phyloP scores from a whole-genome alignment of 2,797 vertebrate genomes.

The Bradypodion pumilum region DNA sequence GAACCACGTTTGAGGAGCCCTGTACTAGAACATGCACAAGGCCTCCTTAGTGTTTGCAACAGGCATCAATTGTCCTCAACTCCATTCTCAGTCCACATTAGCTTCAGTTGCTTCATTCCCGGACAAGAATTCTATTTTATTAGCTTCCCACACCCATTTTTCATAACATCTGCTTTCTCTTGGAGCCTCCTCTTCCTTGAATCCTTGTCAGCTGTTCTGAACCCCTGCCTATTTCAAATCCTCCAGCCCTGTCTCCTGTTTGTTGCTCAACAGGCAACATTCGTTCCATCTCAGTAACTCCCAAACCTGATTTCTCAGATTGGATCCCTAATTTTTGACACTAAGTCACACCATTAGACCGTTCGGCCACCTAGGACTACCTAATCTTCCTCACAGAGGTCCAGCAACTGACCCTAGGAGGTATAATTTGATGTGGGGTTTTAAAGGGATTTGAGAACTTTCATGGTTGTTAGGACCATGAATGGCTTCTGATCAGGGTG shows the following conservation, averaged over 20 bases:
- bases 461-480: too few relatives aligned
- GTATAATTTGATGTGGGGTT: too few relatives aligned
- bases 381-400: not conserved
- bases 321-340: not conserved
- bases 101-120: too few relatives aligned
- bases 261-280: not conserved
- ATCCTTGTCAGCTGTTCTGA: not conserved
- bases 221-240: not conserved
- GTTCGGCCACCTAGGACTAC: not conserved
- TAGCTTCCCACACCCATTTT: not conserved
- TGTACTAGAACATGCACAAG: too few relatives aligned
- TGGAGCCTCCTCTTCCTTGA: not conserved
- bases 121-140: too few relatives aligned
- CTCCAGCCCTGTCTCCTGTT: not conserved
- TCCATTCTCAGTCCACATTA: too few relatives aligned
- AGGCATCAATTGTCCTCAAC: too few relatives aligned
- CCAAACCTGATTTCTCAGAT: not conserved
- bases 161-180: not conserved
- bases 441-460: too few relatives aligned
- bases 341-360: not conserved
- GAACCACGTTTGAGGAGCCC: too few relatives aligned
- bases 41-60: too few relatives aligned
- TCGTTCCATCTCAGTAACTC: not conserved
- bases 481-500: too few relatives aligned
- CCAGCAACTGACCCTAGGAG: not conserved